Conservation (phyloP, 2,797 vertebrate species). For the Varecia variegata region DNA sequence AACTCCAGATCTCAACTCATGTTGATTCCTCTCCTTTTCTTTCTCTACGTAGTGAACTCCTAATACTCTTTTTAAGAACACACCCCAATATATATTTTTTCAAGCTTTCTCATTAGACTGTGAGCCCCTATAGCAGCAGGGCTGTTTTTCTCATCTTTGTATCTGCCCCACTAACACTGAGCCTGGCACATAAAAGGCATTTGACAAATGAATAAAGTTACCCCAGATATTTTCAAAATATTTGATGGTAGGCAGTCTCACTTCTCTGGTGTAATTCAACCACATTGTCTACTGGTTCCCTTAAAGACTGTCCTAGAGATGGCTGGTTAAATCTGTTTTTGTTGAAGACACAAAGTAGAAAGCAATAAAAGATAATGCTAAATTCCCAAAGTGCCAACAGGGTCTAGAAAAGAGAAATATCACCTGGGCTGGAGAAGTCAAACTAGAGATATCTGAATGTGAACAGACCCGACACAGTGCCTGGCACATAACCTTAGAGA, state of each 20-base stretch:
- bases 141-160: conserved; percentile 34
- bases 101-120: conserved; percentile 1
- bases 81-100: background rate
- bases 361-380: background rate
- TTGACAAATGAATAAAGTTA: conserved; percentile 16
- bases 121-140: background rate
- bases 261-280: conserved; percentile 10
- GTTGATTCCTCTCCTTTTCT: background rate
- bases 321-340: conserved; percentile 20
- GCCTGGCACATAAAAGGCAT: background rate
- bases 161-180: background rate
- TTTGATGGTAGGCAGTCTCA: background rate
- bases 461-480: background rate
- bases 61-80: conserved; percentile 11
- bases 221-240: background rate
- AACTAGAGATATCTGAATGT: conserved; percentile 7
- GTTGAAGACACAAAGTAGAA: conserved; percentile 21
- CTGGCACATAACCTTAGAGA: background rate
- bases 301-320: background rate
- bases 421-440: background rate
- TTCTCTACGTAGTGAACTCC: background rate
- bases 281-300: background rate
- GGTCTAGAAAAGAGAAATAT: conserved; percentile 24
- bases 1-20: background rate
- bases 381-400: background rate